Percentiles rank a stretch among this genome's conserved stretches.
Evolutionary conservation across 2,113 vertebrate species (phyloP).

Genomic region (Gallinago paraguaiae): DNA sequence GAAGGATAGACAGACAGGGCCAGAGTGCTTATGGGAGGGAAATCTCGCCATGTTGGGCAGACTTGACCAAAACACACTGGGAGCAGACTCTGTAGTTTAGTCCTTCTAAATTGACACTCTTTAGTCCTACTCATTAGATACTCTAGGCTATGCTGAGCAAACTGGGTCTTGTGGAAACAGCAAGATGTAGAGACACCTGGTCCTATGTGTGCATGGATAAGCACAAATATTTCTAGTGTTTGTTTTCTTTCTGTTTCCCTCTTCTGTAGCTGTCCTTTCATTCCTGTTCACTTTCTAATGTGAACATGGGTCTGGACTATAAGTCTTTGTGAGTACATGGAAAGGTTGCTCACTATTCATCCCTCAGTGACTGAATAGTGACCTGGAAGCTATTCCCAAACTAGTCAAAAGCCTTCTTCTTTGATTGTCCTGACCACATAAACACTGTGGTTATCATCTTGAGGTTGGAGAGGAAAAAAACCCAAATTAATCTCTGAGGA

Average conservation of each 20-base stretch:
- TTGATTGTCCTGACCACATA: neutral
- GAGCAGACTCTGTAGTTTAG: neutral
- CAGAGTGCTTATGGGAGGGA: neutral
- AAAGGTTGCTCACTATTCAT: neutral
- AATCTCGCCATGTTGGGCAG: neutral
- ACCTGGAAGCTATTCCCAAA: neutral
- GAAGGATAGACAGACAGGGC: neutral
- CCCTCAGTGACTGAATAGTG: neutral
- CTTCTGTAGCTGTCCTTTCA: neutral
- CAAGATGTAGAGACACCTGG: neutral
- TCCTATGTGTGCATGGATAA: fast-evolving
- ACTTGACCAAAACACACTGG: neutral
- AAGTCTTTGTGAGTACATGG: neutral
- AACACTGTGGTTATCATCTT: neutral
- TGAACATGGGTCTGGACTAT: neutral
- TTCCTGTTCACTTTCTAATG: neutral
- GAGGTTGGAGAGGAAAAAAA: neutral
- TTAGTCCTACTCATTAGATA: neutral
- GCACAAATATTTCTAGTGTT: neutral
- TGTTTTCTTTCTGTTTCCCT: neutral
- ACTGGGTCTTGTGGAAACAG: neutral
- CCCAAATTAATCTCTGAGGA: fast-evolving
- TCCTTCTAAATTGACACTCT: neutral
- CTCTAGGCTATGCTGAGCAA: neutral
- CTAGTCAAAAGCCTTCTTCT: neutral